Base-by-base conservation (phyloP, 2,797 vertebrate genomes). In the Gymnothorax reevesii region DNA sequence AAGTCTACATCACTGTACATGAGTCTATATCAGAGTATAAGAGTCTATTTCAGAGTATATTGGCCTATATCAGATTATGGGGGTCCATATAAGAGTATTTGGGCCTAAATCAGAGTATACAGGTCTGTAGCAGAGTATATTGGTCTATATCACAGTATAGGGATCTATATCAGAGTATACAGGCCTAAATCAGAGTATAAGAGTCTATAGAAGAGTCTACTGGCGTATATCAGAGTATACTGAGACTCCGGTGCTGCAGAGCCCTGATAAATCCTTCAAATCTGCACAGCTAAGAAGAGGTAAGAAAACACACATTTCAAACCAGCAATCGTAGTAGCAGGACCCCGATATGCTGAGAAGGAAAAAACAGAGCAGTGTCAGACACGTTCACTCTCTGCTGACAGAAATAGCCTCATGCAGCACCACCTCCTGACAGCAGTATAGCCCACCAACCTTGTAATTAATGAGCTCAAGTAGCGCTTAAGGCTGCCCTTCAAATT, bases 221-320 rank as follows among this genome's bases (percentile, higher is more conserved):
- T 42, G 33, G 33, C 33, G 33, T 42, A 42, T 42, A 42, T 1
- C 33, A 42, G 33, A 42, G 33, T 42, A 71, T 42, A 62, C 17
- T 54, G 71, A 73, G 33, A 83, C 82, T 86, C 86, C 89, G 91
- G 90, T 92, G 92, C 92, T 92, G 93, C 92, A 94, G 88, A 92
- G 89, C 85, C 87, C 69, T 90, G 17, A 49, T 54, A 80, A 80
- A 9, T 80, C 77, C 52, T 52, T 9, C 83, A 59, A 92, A 94
- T 91, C 91, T 89, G 93, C 90, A 87, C 90, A 88, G 89, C 89
- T 64, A 42, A 33, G 84, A 88, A 90, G 86, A 91, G 90, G 91
- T 91, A 87, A 89, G 91, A 93, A 89, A 96, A 80, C 96, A 95
- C 94, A 97, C 95, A 91, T 97, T 96, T 96, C 95, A 96, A 96